Percentiles rank a stretch among this genome's conserved stretches.
These are phyloP conservation scores for Seriola dumerili DNA, from an alignment of 2,113 vertebrate species.

Conservation along the genomic window DNA sequence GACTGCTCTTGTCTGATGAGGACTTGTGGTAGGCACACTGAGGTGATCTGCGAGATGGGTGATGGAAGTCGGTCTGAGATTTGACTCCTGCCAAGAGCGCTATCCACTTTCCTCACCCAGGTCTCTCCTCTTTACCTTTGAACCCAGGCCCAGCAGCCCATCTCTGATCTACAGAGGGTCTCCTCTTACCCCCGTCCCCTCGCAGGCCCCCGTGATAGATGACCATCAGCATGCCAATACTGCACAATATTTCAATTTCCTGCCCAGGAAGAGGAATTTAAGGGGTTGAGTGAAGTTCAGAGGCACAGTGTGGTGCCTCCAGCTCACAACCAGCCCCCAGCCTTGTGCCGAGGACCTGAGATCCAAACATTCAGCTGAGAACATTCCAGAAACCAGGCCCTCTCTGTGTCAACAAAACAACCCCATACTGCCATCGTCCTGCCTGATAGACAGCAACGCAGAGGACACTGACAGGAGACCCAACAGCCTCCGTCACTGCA, in stretches of 20 bases:
- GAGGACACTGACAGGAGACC: conserved; percentile 49
- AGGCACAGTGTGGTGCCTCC: conserved; percentile 92
- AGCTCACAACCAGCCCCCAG: conserved; percentile 77
- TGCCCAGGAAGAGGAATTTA: conserved; percentile 91
- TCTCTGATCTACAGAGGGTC: conserved; percentile 75
- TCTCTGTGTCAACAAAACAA: conserved; percentile 74
- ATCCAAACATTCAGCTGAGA: conserved; percentile 89
- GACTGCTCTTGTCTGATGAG: conserved; percentile 42
- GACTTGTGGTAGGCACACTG: neutral
- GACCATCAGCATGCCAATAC: conserved; percentile 89
- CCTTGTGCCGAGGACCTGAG: conserved; percentile 84
- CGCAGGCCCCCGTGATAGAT: conserved; percentile 89
- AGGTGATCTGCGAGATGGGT: conserved; percentile 25
- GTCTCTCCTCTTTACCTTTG: conserved; percentile 77
- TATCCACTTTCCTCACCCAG: conserved; percentile 60
- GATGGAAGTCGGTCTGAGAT: conserved; percentile 52
- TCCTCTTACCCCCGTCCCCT: conserved; percentile 67
- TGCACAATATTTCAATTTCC: conserved; percentile 97
- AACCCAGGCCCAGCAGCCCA: conserved; percentile 74
- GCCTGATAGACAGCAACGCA: conserved; percentile 44
- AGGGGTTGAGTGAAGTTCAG: conserved; percentile 93
- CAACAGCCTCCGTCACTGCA: conserved; percentile 32
- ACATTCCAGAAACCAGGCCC: conserved; percentile 86
- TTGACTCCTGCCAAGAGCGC: conserved; percentile 56
- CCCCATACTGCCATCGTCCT: conserved; percentile 45